phyloP scores from a whole-genome alignment of 2,113 vertebrate species.

The Tupaia tana region DNA sequence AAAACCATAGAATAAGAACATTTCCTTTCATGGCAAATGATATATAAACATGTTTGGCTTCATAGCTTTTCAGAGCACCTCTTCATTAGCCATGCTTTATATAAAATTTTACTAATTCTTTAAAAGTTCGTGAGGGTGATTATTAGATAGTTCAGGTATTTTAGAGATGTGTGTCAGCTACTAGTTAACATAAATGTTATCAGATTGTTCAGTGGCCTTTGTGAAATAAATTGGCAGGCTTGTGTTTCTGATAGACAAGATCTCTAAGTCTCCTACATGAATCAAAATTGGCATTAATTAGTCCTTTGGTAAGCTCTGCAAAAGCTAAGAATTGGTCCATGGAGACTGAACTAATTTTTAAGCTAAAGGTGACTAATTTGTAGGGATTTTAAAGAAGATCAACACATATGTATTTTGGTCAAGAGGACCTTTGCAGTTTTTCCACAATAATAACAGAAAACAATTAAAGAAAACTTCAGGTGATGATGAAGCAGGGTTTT shows the following conservation, averaged over 20 bases:
- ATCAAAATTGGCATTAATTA: constrained; percentile 69
- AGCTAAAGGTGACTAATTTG: constrained; percentile 62
- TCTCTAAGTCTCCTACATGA: constrained; percentile 62
- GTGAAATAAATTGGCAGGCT: constrained; percentile 68
- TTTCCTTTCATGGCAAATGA: constrained; percentile 64
- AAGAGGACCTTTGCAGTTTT: constrained; percentile 53
- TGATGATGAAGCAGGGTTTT: constrained; percentile 51
- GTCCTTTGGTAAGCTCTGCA: constrained; percentile 61
- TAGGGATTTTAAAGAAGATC: constrained; percentile 51
- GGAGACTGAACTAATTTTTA: constrained; percentile 49
- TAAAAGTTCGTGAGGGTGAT: constrained; percentile 57
- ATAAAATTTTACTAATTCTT: constrained; percentile 69
- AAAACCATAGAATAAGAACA: constrained; percentile 47
- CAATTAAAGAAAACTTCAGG: neutral
- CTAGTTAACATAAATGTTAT: constrained; percentile 68
- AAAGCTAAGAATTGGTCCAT: constrained; percentile 58
- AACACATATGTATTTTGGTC: constrained; percentile 57
- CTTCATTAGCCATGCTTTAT: constrained; percentile 62
- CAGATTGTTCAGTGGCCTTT: constrained; percentile 57
- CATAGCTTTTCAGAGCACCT: constrained; percentile 55
- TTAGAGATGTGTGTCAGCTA: neutral
- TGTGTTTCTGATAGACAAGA: constrained; percentile 66
- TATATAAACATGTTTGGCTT: constrained; percentile 65
- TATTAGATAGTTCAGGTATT: constrained; percentile 54
- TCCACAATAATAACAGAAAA: constrained; percentile 30